phyloP scores from a whole-genome alignment of 1,140 invertebrate genomes.

The Tetragnatha versicolor region DNA sequence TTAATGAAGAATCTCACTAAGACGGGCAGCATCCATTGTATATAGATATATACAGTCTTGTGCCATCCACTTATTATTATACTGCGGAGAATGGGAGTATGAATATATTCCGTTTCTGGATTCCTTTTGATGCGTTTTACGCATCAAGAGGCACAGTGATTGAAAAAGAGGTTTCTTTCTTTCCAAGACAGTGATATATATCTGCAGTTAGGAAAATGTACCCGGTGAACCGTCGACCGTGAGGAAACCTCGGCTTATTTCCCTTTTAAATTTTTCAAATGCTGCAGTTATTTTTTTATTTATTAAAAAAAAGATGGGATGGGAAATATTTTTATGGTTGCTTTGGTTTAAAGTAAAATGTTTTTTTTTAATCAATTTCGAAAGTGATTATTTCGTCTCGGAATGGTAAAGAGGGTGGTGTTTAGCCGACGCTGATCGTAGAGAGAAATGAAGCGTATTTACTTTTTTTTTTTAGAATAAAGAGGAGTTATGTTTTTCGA shows the following conservation, averaged over 20 bases:
- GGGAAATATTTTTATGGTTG: too few relatives aligned
- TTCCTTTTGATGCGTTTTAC: conserved; percentile 38
- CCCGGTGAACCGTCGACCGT: not conserved
- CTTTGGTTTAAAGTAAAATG: too few relatives aligned
- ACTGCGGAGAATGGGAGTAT: not conserved
- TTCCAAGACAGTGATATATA: conserved; percentile 28
- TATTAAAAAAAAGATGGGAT: too few relatives aligned
- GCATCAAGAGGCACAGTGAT: conserved; percentile 33
- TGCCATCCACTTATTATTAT: conserved; percentile 3
- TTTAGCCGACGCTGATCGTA: too few relatives aligned
- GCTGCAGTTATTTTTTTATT: too few relatives aligned
- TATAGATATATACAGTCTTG: conserved; percentile 28
- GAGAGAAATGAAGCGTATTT: too few relatives aligned
- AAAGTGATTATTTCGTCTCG: too few relatives aligned
- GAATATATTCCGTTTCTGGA: conserved; percentile 32
- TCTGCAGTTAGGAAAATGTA: conserved; percentile 25
- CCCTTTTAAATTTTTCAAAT: not conserved
- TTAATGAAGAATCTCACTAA: conserved; percentile 42
- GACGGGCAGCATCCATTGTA: too few relatives aligned
- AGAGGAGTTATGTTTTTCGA: too few relatives aligned
- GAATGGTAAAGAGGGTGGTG: too few relatives aligned
- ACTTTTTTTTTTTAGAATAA: too few relatives aligned
- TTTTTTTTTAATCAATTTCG: too few relatives aligned
- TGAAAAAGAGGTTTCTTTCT: conserved; percentile 42
- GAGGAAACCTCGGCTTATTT: not conserved